Conservation (phyloP, 1,140 invertebrate species). For the Paraescarpia echinospica region DNA sequence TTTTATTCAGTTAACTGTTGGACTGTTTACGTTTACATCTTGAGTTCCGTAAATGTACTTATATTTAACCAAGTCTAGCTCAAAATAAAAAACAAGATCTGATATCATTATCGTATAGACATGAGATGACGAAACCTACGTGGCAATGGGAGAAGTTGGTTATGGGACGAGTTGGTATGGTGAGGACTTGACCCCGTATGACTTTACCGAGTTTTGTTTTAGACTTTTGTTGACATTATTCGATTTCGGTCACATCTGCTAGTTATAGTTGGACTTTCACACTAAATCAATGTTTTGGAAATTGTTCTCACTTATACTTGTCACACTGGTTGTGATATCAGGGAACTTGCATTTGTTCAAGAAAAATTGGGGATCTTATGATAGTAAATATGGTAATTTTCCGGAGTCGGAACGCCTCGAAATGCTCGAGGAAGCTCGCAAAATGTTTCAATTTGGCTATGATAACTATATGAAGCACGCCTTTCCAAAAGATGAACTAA, state of each 20-base stretch:
- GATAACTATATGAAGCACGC: conserved; percentile 66
- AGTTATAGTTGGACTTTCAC: background rate
- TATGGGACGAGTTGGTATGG: background rate
- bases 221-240: background rate
- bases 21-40: no score
- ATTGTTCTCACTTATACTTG: background rate
- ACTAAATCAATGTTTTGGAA: background rate
- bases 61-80: no score
- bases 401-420: conserved; percentile 51
- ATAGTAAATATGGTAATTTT: conserved; percentile 48
- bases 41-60: no score
- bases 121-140: background rate
- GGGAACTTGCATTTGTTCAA: conserved; percentile 32
- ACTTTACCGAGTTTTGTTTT: background rate
- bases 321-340: background rate
- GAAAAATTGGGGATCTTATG: conserved; percentile 31
- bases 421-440: conserved; percentile 49
- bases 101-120: background rate
- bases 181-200: background rate
- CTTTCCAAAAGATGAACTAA: conserved; percentile 65
- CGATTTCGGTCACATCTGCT: background rate
- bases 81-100: background rate
- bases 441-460: conserved; percentile 66
- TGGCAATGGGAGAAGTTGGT: background rate
- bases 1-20: no score